Evolutionary conservation across 2,113 vertebrate genomes (phyloP).

Genomic region (Callaeas wilsoni): DNA sequence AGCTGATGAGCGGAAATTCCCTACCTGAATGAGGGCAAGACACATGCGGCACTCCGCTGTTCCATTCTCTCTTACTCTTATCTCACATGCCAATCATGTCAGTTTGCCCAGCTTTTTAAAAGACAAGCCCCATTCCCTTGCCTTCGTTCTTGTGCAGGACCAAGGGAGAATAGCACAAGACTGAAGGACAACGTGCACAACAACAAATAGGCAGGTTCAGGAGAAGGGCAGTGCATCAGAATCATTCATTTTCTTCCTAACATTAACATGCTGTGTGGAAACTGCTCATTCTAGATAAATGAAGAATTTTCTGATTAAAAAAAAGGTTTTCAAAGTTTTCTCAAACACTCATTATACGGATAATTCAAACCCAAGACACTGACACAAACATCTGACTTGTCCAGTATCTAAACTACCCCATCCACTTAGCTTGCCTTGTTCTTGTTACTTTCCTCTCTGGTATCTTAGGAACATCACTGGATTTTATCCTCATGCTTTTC

Average conservation of each 20-base stretch:
- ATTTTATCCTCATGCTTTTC: not conserved
- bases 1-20: not conserved
- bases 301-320: not conserved
- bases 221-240: not conserved
- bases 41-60: rapidly evolving
- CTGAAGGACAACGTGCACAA: rapidly evolving
- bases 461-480: not conserved
- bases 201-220: not conserved
- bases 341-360: not conserved
- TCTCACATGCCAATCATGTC: not conserved
- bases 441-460: not conserved
- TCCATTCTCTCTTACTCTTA: not conserved
- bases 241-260: not conserved
- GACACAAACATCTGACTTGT: not conserved
- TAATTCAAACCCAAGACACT: not conserved
- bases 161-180: not conserved
- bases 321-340: not conserved
- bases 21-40: not conserved
- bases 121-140: not conserved
- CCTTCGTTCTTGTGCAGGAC: not conserved
- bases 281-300: not conserved
- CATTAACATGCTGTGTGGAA: rapidly evolving
- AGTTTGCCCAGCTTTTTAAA: not conserved
- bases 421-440: not conserved
- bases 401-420: not conserved